A percentile compares a stretch with the other conserved stretches of the same genome.
Conservation (phyloP, 2,888 invertebrate species). For the Eupithecia inturbata region DNA sequence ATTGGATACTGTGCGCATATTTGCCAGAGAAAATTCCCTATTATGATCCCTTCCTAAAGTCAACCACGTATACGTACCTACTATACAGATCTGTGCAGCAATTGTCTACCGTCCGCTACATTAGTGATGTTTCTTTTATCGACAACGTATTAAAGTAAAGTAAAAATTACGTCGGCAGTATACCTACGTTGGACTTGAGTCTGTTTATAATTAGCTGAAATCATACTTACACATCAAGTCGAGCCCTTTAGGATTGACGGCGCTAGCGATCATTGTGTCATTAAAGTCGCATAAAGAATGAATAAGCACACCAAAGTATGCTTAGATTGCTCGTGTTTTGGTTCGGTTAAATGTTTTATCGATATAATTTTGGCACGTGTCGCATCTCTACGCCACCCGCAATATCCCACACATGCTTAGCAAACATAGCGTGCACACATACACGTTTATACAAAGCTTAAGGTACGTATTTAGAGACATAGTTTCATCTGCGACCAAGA, state of each 20-base stretch:
- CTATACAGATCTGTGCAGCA: constrained; percentile 69
- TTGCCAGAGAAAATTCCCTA: constrained; percentile 79
- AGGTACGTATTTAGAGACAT: constrained; percentile 76
- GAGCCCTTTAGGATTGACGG: not conserved
- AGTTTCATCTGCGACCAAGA: constrained; percentile 77
- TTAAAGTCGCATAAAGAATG: constrained; percentile 47
- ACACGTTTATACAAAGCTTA: constrained; percentile 69
- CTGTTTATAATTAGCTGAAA: constrained; percentile 9
- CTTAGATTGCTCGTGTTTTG: constrained; percentile 31
- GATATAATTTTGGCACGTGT: constrained; percentile 50
- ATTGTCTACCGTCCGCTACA: constrained; percentile 68
- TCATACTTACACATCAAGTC: constrained; percentile 4
- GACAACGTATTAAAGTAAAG: constrained; percentile 39
- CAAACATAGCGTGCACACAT: constrained; percentile 52
- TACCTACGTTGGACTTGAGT: not conserved
- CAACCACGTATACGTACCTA: constrained; percentile 67
- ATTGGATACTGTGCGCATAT: constrained; percentile 77
- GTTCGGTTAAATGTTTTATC: constrained; percentile 48
- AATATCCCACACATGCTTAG: constrained; percentile 50
- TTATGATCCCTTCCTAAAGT: constrained; percentile 81
- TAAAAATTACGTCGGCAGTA: not conserved
- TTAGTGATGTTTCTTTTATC: constrained; percentile 49
- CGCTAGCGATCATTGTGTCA: not conserved
- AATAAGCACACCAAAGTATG: constrained; percentile 44
- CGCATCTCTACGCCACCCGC: constrained; percentile 53